phyloP scores from a whole-genome alignment of 2,113 vertebrate species.

The Bagarius yarrelli region DNA sequence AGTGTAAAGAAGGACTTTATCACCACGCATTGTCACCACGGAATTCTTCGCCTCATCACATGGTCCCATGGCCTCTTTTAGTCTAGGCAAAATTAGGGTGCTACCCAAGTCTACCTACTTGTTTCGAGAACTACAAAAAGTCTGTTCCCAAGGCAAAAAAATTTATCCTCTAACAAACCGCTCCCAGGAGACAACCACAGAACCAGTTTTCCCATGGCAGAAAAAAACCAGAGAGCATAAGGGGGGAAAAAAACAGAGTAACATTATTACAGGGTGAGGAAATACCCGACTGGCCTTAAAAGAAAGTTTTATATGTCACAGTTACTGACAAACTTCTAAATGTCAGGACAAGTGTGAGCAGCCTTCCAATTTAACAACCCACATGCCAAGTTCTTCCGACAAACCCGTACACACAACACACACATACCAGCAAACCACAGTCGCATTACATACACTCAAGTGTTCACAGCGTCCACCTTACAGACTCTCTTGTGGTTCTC shows the following conservation, averaged over 20 bases:
- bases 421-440: constrained; percentile 7
- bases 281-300: constrained; percentile 39
- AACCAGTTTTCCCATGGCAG: constrained; percentile 39
- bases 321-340: constrained; percentile 39
- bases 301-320: constrained; percentile 42
- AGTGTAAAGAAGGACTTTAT: neutral
- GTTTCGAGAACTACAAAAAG: neutral
- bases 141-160: constrained; percentile 14
- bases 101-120: neutral
- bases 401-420: constrained; percentile 29
- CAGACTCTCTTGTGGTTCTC: neutral
- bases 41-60: constrained; percentile 11
- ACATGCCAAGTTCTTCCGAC: constrained; percentile 30
- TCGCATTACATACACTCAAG: neutral
- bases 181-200: constrained; percentile 22
- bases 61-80: neutral
- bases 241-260: constrained; percentile 16
- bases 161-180: constrained; percentile 19
- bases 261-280: constrained; percentile 51
- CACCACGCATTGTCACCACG: constrained; percentile 14
- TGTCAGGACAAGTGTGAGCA: constrained; percentile 45
- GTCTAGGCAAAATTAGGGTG: neutral
- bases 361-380: constrained; percentile 37
- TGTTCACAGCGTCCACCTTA: constrained; percentile 3
- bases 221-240: constrained; percentile 36